Conservation (phyloP, 2,888 invertebrate species). For the Drosophila phalerata region DNA sequence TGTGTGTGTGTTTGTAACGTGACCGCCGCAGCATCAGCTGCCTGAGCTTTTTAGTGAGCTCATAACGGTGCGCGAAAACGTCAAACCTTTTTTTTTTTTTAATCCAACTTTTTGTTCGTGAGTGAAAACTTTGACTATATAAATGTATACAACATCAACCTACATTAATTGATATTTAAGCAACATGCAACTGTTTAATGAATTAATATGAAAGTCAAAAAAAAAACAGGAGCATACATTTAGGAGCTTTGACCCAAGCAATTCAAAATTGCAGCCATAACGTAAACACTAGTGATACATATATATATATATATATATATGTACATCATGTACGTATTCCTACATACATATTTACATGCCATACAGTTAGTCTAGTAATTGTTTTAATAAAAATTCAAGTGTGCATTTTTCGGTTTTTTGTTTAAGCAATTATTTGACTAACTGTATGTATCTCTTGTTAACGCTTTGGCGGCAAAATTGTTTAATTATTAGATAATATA, state of each 20-base stretch:
- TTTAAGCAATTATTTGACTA: background rate
- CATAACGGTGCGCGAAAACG: constrained; percentile 60
- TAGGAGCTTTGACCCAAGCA: constrained; percentile 7
- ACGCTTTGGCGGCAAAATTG: constrained; percentile 36
- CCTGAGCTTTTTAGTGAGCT: constrained; percentile 60
- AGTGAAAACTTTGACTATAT: constrained; percentile 38
- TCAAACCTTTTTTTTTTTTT: constrained; percentile 42
- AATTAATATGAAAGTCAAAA: background rate
- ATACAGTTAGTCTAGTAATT: too few species aligned
- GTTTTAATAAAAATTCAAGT: background rate
- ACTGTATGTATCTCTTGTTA: constrained; percentile 1
- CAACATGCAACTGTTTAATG: background rate
- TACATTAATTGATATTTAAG: constrained; percentile 27
- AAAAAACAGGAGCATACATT: constrained; percentile 16
- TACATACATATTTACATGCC: background rate
- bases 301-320: background rate
- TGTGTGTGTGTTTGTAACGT: constrained; percentile 44
- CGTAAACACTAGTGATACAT: constrained; percentile 7
- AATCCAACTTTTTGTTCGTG: constrained; percentile 30
- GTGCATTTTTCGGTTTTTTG: background rate
- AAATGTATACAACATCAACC: constrained; percentile 13
- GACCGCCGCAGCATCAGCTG: constrained; percentile 65
- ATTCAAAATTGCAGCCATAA: constrained; percentile 5
- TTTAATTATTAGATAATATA: constrained; percentile 1
- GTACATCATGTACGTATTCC: background rate